A percentile compares a stretch with the other conserved stretches of the same genome.
Evolutionary conservation across 2,888 invertebrate species (phyloP).

Genomic region (Nephrocerus scutellatus): DNA sequence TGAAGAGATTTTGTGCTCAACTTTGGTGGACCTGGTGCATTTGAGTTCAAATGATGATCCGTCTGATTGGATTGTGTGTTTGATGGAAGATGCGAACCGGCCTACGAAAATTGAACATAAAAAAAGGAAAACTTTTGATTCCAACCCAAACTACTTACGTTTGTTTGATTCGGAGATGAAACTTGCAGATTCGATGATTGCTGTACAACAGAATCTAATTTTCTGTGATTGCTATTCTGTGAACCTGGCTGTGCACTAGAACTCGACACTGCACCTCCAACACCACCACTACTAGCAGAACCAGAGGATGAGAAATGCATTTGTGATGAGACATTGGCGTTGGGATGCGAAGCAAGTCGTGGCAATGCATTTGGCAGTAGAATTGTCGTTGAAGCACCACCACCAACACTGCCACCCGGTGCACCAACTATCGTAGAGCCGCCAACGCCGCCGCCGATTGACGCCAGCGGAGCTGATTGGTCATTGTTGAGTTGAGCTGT

Average conservation of each 20-base stretch:
- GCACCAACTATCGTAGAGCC: slow-evolving; percentile 29
- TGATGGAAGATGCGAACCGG: slow-evolving; percentile 29
- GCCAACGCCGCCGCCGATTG: slow-evolving; percentile 23
- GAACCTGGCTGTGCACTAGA: not conserved
- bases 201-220: slow-evolving; percentile 24
- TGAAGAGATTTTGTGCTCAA: slow-evolving; percentile 49
- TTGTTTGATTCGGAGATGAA: slow-evolving; percentile 20
- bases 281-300: slow-evolving; percentile 29
- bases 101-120: slow-evolving; percentile 20
- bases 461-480: slow-evolving; percentile 18
- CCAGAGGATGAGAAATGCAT: slow-evolving; percentile 34
- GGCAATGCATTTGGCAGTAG: slow-evolving; percentile 54
- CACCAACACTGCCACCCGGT: too few species aligned
- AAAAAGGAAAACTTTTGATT: not conserved
- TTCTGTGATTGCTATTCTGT: slow-evolving; percentile 25
- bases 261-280: slow-evolving; percentile 30
- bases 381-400: slow-evolving; percentile 27
- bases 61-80: slow-evolving; percentile 33
- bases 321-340: slow-evolving; percentile 32
- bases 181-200: slow-evolving; percentile 29
- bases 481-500: slow-evolving; percentile 34
- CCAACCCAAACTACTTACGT: slow-evolving; percentile 19
- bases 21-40: slow-evolving; percentile 46
- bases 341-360: slow-evolving; percentile 48
- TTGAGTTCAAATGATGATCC: slow-evolving; percentile 46